Evolutionary conservation across 2,797 vertebrate genomes (phyloP), one percentile per base, ranked within the genome.

Genomic region (Sternarchorhynchus goeldii): DNA sequence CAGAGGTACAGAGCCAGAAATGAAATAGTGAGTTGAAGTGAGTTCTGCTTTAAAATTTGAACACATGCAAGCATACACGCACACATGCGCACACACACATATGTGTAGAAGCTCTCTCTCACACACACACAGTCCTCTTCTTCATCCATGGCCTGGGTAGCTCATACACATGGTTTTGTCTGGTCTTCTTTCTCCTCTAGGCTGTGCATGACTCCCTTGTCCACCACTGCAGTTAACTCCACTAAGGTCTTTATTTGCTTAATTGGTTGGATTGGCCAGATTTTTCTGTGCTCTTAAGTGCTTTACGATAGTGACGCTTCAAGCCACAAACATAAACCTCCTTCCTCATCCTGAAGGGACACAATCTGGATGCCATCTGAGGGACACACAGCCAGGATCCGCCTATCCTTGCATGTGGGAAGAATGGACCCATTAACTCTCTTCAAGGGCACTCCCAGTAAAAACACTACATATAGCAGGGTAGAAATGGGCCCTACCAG

Each of bases 241-340:
- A 86, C 84, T 89, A 88, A 90, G 90, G 84, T 85, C 85, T 90
- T 91, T 90, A 90, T 80, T 81, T 82, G 84, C 85, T 87, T 89
- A 93, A 92, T 89, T 91, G 85, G 84, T 83, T 83, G 84, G 85
- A 81, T 86, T 85, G 76, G 75, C 66, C 81, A 84, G 89, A 85
- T 90, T 90, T 88, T 88, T 87, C 84, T 80, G 87, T 84, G 83
- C 83, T 88, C 84, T 89, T 88, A 90, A 91, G 86, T 81, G 82
- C 82, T 92, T 93, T 90, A 92, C 86, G 84, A 89, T 90, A 89
- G 20, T 76, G 66, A 80, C 86, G 86, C 85, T 77, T 66, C 69
- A 88, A 89, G 83, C 82, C 82, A 73, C n/a, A 50, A 85, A 78
- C 32, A 72, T 78, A 66, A 76, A 82, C 69, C 59, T 86, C 86